Evolutionary conservation across 2,797 vertebrate genomes (phyloP).

Genomic region (Lacerta viridis): DNA sequence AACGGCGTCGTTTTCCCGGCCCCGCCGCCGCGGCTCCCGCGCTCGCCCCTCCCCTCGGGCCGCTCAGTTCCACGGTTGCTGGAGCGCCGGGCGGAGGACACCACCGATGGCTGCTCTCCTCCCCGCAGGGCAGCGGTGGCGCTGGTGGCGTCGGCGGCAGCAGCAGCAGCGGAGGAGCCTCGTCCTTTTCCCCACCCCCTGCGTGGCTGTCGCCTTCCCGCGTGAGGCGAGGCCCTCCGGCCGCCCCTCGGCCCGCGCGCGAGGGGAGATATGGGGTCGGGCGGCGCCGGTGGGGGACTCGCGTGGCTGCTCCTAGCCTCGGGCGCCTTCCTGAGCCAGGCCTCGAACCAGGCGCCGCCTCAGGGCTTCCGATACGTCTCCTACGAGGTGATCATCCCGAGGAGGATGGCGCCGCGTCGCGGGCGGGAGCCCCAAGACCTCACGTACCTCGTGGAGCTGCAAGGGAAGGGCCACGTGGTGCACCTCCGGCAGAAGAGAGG

Average conservation of each 20-base stretch:
- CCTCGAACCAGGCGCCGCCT: background rate
- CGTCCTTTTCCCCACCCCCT: background rate
- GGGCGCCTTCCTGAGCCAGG: slow-evolving; percentile 5
- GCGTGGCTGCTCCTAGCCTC: slow-evolving; percentile 3
- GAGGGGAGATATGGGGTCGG: slow-evolving; percentile 2
- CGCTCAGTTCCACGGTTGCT: slow-evolving; percentile 8
- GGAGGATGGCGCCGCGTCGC: slow-evolving; percentile 50
- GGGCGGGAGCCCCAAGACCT: slow-evolving; percentile 2
- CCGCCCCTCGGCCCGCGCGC: too few relatives aligned
- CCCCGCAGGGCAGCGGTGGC: background rate
- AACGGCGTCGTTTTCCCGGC: background rate
- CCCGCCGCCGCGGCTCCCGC: background rate
- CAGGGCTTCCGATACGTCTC: slow-evolving; percentile 28
- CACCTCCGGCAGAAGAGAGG: slow-evolving; percentile 60
- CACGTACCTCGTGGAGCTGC: slow-evolving; percentile 72
- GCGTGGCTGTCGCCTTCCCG: background rate
- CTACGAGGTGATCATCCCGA: slow-evolving; percentile 70
- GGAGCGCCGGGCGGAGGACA: background rate
- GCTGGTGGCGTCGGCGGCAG: background rate
- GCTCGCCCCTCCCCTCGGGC: background rate
- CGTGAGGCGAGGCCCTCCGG: background rate
- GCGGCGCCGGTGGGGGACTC: background rate
- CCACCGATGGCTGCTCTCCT: slow-evolving; percentile 29
- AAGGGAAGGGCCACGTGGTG: slow-evolving; percentile 62
- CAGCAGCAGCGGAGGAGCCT: background rate